Evolutionary conservation across 2,797 vertebrate species (phyloP).

Genomic region (Clarias platycephalus): DNA sequence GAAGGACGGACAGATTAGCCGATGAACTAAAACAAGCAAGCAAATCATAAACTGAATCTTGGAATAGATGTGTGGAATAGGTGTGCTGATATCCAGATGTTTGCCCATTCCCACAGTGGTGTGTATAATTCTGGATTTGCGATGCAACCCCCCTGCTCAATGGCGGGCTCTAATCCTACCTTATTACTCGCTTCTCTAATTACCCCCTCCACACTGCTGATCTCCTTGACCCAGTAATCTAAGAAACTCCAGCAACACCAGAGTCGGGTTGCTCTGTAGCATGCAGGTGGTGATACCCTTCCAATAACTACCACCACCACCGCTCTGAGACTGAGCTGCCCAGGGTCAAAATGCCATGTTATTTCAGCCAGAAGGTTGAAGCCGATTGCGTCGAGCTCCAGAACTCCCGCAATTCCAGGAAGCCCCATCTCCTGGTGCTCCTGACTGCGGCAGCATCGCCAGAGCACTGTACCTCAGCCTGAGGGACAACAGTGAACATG

Average conservation of each 20-base stretch:
- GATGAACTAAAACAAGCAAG: neutral
- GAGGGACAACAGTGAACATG: constrained; percentile 60
- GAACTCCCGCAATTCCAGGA: constrained; percentile 49
- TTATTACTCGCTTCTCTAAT: constrained; percentile 63
- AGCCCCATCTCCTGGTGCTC: constrained; percentile 12
- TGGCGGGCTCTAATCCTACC: constrained; percentile 53
- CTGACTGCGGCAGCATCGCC: constrained; percentile 25
- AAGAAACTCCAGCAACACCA: constrained; percentile 47
- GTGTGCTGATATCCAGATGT: constrained; percentile 6
- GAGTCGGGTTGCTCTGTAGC: constrained; percentile 67
- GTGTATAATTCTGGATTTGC: neutral
- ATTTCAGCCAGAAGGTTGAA: constrained; percentile 61
- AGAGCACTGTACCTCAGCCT: constrained; percentile 55
- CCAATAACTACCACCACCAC: constrained; percentile 9
- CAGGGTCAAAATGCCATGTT: constrained; percentile 66
- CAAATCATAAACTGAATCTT: neutral
- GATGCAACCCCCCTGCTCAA: constrained; percentile 29
- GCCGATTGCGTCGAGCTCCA: constrained; percentile 33
- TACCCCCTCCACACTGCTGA: constrained; percentile 56
- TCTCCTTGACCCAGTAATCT: constrained; percentile 50
- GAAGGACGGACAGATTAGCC: neutral
- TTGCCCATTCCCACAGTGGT: constrained; percentile 3
- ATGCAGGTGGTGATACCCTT: constrained; percentile 62
- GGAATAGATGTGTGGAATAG: neutral
- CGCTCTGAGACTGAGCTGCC: constrained; percentile 35